Base-by-base conservation (phyloP, 2,888 invertebrate species). In the Macropis europaea region DNA sequence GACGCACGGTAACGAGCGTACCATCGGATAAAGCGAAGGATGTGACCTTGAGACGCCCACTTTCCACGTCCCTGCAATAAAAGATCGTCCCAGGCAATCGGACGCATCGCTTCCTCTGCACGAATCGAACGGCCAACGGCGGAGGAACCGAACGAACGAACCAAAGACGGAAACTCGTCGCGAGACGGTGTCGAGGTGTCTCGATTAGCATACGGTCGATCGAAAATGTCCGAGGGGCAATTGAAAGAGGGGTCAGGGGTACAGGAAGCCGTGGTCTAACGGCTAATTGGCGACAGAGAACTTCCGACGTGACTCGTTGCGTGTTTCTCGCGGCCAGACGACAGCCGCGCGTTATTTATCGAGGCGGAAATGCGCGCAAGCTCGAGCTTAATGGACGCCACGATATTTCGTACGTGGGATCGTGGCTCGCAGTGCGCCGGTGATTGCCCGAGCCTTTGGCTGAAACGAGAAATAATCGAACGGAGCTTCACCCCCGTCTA, bases 271-370 rank as follows among this genome's bases (percentile, higher is more conserved):
- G 54, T n/a, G n/a, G n/a, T 53, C 72, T 48, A 59, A 71, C 67
- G 72, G 67, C 76, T 81, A 80, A 81, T 81, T 77, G 79, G 73
- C 76, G 66, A 70, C 67, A 53, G 45, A 59, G 74, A 78, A 78
- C 76, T 80, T 82, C 77, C 82, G 79, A 61, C 70, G 62, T 28
- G 69, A 52, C 43, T 76, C 76, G 60, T 77, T 71, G 73, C 73
- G 62, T 38, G 70, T 11, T n/a, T 4, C 63, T 11, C 34, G 26
- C 38, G 22, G n/a, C 26, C 32, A 24, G 24, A 24, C 34, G 56
- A 22, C 17, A 13, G n/a, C 34, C 43, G 38, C 28, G 32, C 9
- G 52, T 67, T 60, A 47, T 61, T 67, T 68, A 68, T 62, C 62
- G 62, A 38, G 34, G 9, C 45, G 53, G 40, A 62, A 61, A 54